Base-by-base conservation (phyloP, 2,888 invertebrate species). In the Rhingia rostrata region DNA sequence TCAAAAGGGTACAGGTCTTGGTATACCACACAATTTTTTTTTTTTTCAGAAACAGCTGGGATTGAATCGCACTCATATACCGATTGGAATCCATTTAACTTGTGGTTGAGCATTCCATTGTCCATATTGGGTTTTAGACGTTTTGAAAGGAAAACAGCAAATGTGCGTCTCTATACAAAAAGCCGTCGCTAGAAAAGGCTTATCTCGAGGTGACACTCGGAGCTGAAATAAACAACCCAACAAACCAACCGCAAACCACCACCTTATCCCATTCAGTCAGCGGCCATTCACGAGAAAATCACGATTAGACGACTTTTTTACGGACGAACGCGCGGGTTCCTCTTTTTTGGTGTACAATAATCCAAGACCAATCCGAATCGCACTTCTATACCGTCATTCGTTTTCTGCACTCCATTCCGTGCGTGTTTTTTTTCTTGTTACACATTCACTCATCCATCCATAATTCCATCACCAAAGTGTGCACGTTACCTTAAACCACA, bases 271-370 rank as follows among this genome's bases (percentile, higher is more conserved):
- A 47, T 43, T 67, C 56, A 73, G 49, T 32, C 35, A 64, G 63
- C 22, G 22, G 22, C 10, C 60, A 39, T 53, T 60, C 49, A 33
- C 33, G 67, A 22, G 37, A 22, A 73, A 67, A 84, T 75, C 84
- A 70, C 33, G 84, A 84, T 84, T 80, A 84, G 80, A 53, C 61
- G 45, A 70, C n/a, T 22, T 75, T 69, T 80, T 80, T 60, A 80
- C 74, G 70, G 80, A 61, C 63, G 84, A 84, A 79, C 80, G 80
- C 84, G 67, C 56, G 32, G 41, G 30, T 35, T 60, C 41, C 51
- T 41, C 49, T 37, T 22, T 22, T 22, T 22, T 22, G 10, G 30
- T 41, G 5, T 37, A 39, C 56, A 43, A 37, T 43, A 66, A 33
- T 41, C 49, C 58, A 43, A 58, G 6, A 47, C 66, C 83, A 58